Evolutionary conservation across 2,113 vertebrate species (phyloP).

Genomic region (Aptenodytes forsteri): DNA sequence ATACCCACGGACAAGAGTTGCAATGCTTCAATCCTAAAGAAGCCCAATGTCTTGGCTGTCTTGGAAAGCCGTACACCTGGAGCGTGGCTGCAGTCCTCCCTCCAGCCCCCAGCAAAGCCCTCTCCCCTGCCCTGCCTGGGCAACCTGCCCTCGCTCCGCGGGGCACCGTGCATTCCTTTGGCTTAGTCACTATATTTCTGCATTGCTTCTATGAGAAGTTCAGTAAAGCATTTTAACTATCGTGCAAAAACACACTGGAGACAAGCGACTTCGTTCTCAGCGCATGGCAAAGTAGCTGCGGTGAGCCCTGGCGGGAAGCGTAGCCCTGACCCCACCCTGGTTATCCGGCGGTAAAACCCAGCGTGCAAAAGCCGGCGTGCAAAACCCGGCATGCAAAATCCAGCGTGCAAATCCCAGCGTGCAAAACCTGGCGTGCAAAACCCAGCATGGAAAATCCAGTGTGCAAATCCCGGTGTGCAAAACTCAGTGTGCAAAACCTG

Average conservation of each 20-base stretch:
- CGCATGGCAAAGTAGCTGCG: neutral
- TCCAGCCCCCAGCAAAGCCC: neutral
- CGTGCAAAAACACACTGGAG: no score
- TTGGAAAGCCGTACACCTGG: neutral
- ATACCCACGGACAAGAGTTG: neutral
- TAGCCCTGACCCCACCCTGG: neutral
- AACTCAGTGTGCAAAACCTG: accelerated
- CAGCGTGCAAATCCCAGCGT: accelerated
- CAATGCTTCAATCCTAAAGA: neutral
- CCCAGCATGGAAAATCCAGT: accelerated
- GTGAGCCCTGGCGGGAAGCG: neutral
- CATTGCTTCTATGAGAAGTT: neutral
- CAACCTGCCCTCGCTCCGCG: accelerated
- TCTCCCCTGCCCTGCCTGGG: neutral
- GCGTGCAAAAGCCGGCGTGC: accelerated
- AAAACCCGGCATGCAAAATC: accelerated
- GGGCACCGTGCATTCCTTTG: neutral
- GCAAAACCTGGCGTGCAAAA: neutral
- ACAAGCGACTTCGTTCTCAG: neutral
- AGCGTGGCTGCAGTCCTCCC: neutral
- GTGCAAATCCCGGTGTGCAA: neutral
- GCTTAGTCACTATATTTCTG: neutral
- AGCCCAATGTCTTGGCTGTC: neutral
- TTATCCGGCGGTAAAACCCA: neutral
- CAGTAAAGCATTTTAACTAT: neutral